Base-by-base conservation (phyloP, 1,140 invertebrate species). In the Macrobrachium nipponense region DNA sequence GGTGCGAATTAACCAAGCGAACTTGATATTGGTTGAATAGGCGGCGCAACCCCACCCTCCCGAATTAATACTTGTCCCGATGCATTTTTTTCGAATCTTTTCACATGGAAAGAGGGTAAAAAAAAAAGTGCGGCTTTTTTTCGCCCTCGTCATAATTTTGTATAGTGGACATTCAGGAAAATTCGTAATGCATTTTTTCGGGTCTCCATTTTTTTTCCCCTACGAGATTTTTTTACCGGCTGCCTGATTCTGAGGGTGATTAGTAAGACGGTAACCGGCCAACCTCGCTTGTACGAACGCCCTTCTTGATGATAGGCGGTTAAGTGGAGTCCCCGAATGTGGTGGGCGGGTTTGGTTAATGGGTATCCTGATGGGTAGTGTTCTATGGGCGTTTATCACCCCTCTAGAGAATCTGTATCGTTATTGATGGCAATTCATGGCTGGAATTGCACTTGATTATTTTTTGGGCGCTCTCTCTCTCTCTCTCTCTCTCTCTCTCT, bases 91-190 rank as follows among this genome's bases (percentile, higher is more conserved):
- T 82, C 68, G 68, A 60, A 14, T 66, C 66, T 70, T 73, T 59
- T 82, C 68, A 64, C 72, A 68, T 44, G 75, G 82, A 68, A 70
- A 78, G 73, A 36, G 27, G 27, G 27, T 23, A 61, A 78, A 70
- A 68, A 68, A 68, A 84, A 84, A 78, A 78, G 73, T 70, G 73
- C 82, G 78, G 61, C 78, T 78, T 84, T 77, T 36, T 36, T 36
- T 36, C 27, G 1, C 27, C 27, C 27, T 36, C 73, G 20, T 68
- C 82, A 78, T 84, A 84, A 77, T 84, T 84, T 84, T 78, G 82
- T 84, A 78, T 78, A 84, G 82, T 84, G 82, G 73, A 78, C 82
- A 84, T 84, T 84, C 82, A 84, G 78, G 82, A 84, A 84, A 84
- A 84, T 84, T 75, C 75, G 27, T 36, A 36, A 36, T 51, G n/a